Percentiles rank a stretch among this genome's conserved stretches.
phyloP scores from a whole-genome alignment of 2,888 invertebrate species.

The Oscheius onirici region DNA sequence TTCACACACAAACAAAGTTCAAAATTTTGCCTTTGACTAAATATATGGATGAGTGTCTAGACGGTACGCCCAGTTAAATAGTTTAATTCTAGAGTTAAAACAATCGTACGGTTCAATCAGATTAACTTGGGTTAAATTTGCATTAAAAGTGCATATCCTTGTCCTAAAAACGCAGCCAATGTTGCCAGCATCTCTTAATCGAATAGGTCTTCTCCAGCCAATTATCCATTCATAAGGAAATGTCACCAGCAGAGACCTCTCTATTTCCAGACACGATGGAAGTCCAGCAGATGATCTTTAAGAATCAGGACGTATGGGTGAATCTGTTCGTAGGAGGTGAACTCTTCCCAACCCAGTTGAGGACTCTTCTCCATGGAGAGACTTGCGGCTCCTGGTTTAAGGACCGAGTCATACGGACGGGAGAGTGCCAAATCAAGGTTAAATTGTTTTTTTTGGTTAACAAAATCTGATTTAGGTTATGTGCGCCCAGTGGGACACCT shows the following conservation, averaged over 20 bases:
- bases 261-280: constrained; percentile 26
- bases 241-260: not conserved
- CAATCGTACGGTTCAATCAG: too few species aligned
- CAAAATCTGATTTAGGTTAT: constrained; percentile 26
- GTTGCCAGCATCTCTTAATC: not conserved
- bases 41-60: too few species aligned
- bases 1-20: too few species aligned
- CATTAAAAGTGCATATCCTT: too few species aligned
- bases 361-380: constrained; percentile 43
- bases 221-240: constrained; percentile 15
- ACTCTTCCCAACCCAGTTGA: constrained; percentile 45
- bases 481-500: constrained; percentile 46
- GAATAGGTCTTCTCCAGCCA: not conserved
- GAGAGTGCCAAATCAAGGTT: constrained; percentile 28
- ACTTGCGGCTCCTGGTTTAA: constrained; percentile 44
- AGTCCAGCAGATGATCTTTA: constrained; percentile 33
- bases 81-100: too few species aligned
- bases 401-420: constrained; percentile 38
- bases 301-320: constrained; percentile 49
- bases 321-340: constrained; percentile 52
- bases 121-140: too few species aligned
- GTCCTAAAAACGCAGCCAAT: too few species aligned
- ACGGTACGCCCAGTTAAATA: too few species aligned
- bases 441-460: too few species aligned
- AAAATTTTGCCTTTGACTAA: too few species aligned